phyloP scores from a whole-genome alignment of 2,888 invertebrate genomes.

The Plebejus argus region DNA sequence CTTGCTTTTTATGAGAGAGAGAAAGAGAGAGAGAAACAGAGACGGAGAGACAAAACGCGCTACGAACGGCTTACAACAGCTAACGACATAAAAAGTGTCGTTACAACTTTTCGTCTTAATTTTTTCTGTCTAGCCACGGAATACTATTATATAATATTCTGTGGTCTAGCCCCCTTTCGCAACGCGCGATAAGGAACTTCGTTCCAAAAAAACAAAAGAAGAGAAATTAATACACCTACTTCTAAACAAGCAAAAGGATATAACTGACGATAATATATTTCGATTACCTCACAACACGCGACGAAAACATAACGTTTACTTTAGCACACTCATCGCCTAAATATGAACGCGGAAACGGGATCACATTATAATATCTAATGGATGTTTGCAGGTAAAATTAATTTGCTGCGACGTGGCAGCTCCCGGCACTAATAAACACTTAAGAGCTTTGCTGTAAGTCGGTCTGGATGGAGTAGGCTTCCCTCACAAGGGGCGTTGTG shows the following conservation, averaged over 20 bases:
- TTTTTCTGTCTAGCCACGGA: no score
- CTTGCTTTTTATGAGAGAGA: no score
- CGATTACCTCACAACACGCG: background rate
- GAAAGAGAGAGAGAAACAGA: no score
- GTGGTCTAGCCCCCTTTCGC: no score
- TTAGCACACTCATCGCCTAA: background rate
- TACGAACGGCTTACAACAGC: no score
- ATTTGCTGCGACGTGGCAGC: conserved; percentile 33
- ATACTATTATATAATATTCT: no score
- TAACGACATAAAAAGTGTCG: no score
- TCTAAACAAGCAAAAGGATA: background rate
- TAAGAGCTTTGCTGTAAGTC: conserved; percentile 37
- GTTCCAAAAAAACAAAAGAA: background rate
- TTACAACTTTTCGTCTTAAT: no score
- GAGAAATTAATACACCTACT: background rate
- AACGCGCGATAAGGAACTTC: no score
- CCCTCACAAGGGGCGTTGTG: background rate
- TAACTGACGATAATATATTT: background rate
- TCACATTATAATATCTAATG: conserved; percentile 27
- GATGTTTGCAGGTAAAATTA: conserved; percentile 30
- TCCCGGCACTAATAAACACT: conserved; percentile 35
- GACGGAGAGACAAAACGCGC: no score
- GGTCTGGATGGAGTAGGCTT: conserved; percentile 22
- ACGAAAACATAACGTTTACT: conserved; percentile 7
- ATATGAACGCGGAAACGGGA: conserved; percentile 18